Evolutionary conservation across 2,797 vertebrate genomes (phyloP).

Genomic region (Yasuhikotakia modesta): DNA sequence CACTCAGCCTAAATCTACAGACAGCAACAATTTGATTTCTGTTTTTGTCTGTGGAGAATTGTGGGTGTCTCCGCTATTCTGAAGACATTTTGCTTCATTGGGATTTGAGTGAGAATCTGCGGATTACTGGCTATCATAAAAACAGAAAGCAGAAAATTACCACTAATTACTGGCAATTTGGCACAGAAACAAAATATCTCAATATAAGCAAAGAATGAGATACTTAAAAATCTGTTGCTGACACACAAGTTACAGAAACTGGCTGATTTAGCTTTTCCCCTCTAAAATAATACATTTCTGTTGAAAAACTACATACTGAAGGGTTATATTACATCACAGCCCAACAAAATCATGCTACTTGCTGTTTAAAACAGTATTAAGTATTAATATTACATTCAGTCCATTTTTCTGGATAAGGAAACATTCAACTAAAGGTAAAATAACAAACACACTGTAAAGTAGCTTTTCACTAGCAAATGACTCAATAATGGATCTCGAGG

Average conservation of each 20-base stretch:
- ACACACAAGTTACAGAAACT: conserved; percentile 11
- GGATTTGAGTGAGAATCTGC: conserved; percentile 49
- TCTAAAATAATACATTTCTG: background rate
- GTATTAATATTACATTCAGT: no score
- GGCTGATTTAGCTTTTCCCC: background rate
- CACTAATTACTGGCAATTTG: conserved; percentile 66
- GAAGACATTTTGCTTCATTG: conserved; percentile 27
- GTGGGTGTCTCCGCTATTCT: conserved; percentile 6
- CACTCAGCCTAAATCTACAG: background rate
- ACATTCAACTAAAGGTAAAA: no score
- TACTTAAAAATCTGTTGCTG: conserved; percentile 13
- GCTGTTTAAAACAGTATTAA: no score
- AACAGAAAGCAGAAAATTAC: conserved; percentile 58
- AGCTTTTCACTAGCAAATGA: no score
- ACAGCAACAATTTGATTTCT: conserved; percentile 5
- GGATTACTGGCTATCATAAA: conserved; percentile 52
- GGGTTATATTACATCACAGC: background rate
- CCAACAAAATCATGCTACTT: background rate
- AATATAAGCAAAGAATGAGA: conserved; percentile 24
- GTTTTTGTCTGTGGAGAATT: conserved; percentile 2
- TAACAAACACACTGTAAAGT: no score
- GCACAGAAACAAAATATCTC: conserved; percentile 26
- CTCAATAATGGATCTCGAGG: no score
- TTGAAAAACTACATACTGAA: no score
- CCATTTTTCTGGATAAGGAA: no score